These are phyloP conservation scores for Apistogramma diplotaenia DNA, from an alignment of 2,113 vertebrate species.

Conservation along the genomic window DNA sequence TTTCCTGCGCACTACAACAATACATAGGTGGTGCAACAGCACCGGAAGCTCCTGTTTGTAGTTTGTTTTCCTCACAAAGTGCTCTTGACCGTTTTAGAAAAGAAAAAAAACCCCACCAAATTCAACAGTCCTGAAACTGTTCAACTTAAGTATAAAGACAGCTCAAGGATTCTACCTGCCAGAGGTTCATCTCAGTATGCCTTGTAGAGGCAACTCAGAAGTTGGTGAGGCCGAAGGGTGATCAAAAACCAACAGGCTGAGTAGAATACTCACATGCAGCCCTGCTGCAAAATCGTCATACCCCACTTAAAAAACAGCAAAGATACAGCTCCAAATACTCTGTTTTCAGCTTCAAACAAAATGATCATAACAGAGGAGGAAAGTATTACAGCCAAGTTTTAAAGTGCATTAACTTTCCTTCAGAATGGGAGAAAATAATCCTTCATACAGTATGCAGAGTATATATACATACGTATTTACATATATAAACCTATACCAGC, in stretches of 20 bases:
- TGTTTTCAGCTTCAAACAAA: slow-evolving; percentile 46
- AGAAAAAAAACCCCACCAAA: slow-evolving; percentile 10
- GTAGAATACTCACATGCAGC: slow-evolving; percentile 77
- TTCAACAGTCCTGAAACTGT: slow-evolving; percentile 54
- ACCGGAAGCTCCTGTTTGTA: slow-evolving; percentile 60
- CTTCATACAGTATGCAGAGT: slow-evolving; percentile 52
- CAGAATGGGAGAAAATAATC: slow-evolving; percentile 37
- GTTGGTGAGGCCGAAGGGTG: slow-evolving; percentile 21
- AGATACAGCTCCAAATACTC: slow-evolving; percentile 39
- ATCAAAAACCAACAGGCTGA: slow-evolving; percentile 67
- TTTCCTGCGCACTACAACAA: slow-evolving; percentile 98
- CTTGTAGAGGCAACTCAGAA: slow-evolving; percentile 63
- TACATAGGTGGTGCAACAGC: slow-evolving; percentile 86
- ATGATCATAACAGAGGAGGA: slow-evolving; percentile 38
- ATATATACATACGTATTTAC: slow-evolving; percentile 49
- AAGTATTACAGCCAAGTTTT: slow-evolving; percentile 41
- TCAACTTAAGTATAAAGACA: slow-evolving; percentile 81
- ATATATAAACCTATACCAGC: slow-evolving; percentile 49
- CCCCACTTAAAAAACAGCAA: slow-evolving; percentile 18
- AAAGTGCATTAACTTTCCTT: slow-evolving; percentile 73
- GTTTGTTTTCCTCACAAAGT: slow-evolving; percentile 17
- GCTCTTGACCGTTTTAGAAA: slow-evolving; percentile 42
- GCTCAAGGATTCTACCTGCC: slow-evolving; percentile 80
- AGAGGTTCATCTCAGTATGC: slow-evolving; percentile 87
- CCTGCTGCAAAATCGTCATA: slow-evolving; percentile 77